Conservation (phyloP, 2,113 vertebrate genomes). For the Cephalopholis sonnerati region DNA sequence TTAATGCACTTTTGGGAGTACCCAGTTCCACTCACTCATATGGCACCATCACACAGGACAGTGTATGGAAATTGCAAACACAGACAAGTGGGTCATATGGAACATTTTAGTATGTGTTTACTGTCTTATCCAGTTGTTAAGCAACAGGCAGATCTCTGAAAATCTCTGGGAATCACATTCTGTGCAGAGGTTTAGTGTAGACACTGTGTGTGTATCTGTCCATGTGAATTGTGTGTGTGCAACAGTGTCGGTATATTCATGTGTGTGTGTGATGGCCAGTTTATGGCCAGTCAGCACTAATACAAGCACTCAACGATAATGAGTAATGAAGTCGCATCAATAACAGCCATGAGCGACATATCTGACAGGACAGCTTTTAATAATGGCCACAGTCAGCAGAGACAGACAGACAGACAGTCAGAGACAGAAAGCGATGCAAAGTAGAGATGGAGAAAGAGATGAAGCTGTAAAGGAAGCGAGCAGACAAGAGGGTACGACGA, state of each 20-base stretch:
- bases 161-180: not conserved
- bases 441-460: not conserved
- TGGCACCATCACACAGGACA: not conserved
- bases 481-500: not conserved
- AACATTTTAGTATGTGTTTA: not conserved
- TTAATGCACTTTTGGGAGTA: not conserved
- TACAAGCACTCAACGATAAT: slow-evolving; percentile 72
- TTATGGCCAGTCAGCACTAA: slow-evolving; percentile 73
- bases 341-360: slow-evolving; percentile 65
- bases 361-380: slow-evolving; percentile 70
- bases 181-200: not conserved
- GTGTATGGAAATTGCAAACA: too few relatives aligned
- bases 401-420: slow-evolving; percentile 11
- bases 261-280: slow-evolving; percentile 19
- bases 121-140: not conserved
- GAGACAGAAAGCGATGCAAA: slow-evolving; percentile 10
- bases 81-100: not conserved
- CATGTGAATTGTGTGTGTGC: slow-evolving; percentile 14
- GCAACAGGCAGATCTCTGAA: not conserved
- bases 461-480: not conserved
- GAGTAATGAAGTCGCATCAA: slow-evolving; percentile 77
- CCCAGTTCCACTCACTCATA: not conserved
- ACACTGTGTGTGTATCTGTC: not conserved
- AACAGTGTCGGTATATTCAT: not conserved
- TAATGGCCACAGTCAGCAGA: slow-evolving; percentile 69